Percentiles rank a stretch among this genome's conserved stretches.
phyloP scores from a whole-genome alignment of 1,140 invertebrate genomes.

The Elysia chlorotica region DNA sequence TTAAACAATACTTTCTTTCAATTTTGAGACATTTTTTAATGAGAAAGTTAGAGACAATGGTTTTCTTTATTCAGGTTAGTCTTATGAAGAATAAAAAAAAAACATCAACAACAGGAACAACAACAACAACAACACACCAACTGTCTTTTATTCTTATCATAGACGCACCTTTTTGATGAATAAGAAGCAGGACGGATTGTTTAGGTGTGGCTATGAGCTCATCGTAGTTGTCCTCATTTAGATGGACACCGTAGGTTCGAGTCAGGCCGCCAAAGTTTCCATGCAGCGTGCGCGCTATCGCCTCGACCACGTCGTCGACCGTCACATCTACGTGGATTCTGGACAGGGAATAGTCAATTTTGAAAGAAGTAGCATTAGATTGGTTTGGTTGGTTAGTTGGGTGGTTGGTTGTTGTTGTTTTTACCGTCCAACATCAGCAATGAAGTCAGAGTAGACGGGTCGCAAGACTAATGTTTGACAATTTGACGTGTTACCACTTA shows the following conservation, averaged over 20 bases:
- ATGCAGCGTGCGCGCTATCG: constrained; percentile 12
- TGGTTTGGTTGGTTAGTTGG: too few relatives aligned
- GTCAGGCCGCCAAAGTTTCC: constrained; percentile 24
- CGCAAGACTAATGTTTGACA: too few relatives aligned
- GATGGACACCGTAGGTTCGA: constrained; percentile 25
- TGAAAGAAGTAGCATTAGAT: too few relatives aligned
- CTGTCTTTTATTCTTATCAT: too few relatives aligned
- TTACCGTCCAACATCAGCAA: too few relatives aligned
- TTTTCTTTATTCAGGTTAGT: not conserved
- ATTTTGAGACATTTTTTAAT: not conserved
- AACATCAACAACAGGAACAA: not conserved
- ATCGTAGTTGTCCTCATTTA: constrained; percentile 26
- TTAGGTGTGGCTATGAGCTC: constrained; percentile 29
- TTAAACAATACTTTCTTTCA: not conserved
- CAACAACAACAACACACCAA: not conserved
- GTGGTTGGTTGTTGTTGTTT: too few relatives aligned
- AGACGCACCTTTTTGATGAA: constrained; percentile 29
- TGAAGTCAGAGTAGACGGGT: too few relatives aligned
- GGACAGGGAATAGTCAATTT: not conserved
- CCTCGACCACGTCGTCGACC: constrained; percentile 25
- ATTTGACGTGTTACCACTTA: too few relatives aligned
- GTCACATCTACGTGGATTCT: constrained; percentile 10
- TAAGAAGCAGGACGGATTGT: constrained; percentile 28
- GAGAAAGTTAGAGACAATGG: not conserved
- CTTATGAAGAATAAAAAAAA: not conserved